A percentile compares a stretch with the other conserved stretches of the same genome.
These are phyloP conservation scores for Sapajus apella DNA, from an alignment of 2,113 vertebrate species.

Conservation along the genomic window DNA sequence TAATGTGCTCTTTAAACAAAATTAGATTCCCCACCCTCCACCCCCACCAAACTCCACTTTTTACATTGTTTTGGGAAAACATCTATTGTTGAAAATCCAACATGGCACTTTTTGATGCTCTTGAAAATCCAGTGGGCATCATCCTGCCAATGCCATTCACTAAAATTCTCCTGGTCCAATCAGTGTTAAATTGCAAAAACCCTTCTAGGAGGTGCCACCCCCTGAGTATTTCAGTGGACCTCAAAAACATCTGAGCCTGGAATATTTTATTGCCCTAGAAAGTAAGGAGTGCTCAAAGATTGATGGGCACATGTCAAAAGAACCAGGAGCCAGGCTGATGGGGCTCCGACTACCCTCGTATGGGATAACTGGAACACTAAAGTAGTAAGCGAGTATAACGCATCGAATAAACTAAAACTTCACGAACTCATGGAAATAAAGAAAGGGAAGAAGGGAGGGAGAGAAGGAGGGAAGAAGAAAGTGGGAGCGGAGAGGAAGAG, in stretches of 20 bases:
- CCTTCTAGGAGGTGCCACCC: neutral
- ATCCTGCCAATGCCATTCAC: neutral
- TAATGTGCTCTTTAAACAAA: neutral
- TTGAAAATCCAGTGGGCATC: neutral
- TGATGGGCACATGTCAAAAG: neutral
- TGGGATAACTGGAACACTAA: neutral
- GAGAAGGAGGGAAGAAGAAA: neutral
- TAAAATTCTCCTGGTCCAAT: neutral
- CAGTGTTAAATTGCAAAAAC: neutral
- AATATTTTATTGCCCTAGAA: neutral
- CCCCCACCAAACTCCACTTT: neutral
- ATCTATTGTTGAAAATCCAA: neutral
- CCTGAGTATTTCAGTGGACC: neutral
- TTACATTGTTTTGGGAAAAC: neutral
- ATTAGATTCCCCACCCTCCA: neutral
- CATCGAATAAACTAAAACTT: neutral
- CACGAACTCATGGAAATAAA: neutral
- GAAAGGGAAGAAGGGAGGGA: neutral
- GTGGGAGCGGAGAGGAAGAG: neutral
- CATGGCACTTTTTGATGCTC: neutral
- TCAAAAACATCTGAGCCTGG: neutral
- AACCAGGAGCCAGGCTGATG: neutral
- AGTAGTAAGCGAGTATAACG: neutral
- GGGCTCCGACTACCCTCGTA: neutral
- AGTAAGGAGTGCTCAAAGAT: neutral